A percentile compares a stretch with the other conserved stretches of the same genome.
These are phyloP conservation scores for Pseudomyrmex dendroicus DNA, from an alignment of 1,140 invertebrate species.

Conservation along the genomic window DNA sequence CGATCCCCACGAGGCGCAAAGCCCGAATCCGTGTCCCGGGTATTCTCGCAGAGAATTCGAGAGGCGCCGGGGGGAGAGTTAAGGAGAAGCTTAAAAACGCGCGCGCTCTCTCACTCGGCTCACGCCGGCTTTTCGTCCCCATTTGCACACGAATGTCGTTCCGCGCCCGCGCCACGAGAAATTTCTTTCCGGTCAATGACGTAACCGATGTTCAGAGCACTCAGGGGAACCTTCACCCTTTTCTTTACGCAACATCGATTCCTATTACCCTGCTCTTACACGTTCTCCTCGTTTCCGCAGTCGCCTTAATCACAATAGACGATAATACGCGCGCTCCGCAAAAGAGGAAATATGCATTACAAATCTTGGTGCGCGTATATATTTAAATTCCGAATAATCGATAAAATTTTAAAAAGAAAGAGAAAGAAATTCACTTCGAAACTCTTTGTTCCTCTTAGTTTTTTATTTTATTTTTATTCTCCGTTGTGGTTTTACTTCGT, in stretches of 20 bases:
- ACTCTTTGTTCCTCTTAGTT: neutral
- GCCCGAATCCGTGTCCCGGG: constrained; percentile 33
- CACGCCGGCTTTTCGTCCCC: constrained; percentile 39
- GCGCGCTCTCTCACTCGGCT: neutral
- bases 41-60: constrained; percentile 37
- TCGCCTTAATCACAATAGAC: constrained; percentile 27
- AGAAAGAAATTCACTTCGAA: neutral
- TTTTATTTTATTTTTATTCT: neutral
- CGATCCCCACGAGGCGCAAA: constrained; percentile 49
- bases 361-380: neutral
- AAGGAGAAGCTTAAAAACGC: constrained; percentile 56
- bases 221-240: constrained; percentile 11
- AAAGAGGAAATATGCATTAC: neutral
- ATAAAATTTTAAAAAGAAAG: neutral
- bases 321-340: neutral
- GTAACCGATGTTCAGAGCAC: constrained; percentile 33
- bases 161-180: constrained; percentile 23
- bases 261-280: constrained; percentile 34
- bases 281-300: neutral
- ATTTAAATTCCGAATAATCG: neutral
- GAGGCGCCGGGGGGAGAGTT: constrained; percentile 29
- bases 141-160: constrained; percentile 63
- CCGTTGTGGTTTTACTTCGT: neutral
- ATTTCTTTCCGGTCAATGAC: constrained; percentile 50
- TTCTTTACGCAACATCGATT: constrained; percentile 40